phyloP scores from a whole-genome alignment of 2,113 vertebrate genomes.

The Semnopithecus entellus region DNA sequence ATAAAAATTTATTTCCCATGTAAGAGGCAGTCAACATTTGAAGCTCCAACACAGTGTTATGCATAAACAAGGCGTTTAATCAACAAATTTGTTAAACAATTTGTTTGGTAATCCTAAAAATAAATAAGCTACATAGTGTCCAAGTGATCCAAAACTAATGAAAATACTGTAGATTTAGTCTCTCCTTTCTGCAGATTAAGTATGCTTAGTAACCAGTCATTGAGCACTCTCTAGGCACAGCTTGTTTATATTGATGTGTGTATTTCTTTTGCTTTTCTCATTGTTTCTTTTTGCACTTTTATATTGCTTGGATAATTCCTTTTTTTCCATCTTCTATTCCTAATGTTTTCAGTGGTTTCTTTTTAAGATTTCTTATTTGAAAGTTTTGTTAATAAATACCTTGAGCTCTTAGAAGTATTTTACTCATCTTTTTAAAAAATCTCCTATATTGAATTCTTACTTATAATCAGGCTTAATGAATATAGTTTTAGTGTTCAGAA shows the following conservation, averaged over 20 bases:
- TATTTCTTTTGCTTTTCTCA: background rate
- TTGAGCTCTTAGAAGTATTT: background rate
- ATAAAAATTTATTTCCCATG: background rate
- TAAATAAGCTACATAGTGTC: background rate
- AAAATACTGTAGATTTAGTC: background rate
- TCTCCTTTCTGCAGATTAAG: background rate
- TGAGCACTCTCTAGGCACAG: background rate
- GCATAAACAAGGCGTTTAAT: background rate
- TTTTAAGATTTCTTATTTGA: background rate
- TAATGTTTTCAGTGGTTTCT: background rate
- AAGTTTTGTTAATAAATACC: background rate
- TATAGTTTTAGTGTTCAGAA: background rate
- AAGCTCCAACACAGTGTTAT: background rate
- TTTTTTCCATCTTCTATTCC: background rate
- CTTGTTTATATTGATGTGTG: background rate
- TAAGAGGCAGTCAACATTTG: background rate
- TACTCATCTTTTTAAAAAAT: background rate
- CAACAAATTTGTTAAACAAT: background rate
- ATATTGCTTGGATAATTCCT: background rate
- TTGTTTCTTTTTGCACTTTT: background rate
- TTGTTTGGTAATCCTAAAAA: conserved; percentile 32
- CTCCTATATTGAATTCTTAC: background rate
- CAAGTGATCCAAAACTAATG: background rate
- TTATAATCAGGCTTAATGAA: background rate
- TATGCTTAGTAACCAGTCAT: background rate